A percentile compares a stretch with the other conserved stretches of the same genome.
Evolutionary conservation across 2,888 invertebrate genomes (phyloP).

Genomic region (Plebejus anna): DNA sequence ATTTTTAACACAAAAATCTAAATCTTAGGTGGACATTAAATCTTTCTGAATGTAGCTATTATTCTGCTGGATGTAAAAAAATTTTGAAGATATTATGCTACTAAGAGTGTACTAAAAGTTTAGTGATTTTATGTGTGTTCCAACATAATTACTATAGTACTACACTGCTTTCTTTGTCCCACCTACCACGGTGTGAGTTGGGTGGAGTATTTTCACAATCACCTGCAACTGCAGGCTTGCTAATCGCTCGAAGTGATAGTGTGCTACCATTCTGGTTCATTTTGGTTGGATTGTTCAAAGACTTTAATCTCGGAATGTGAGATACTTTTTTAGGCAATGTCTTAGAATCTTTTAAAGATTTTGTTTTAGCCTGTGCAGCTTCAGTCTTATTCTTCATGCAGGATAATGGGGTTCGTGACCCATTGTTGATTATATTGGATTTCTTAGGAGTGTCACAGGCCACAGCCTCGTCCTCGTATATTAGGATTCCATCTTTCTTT

Average conservation of each 20-base stretch:
- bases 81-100: neutral
- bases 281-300: slow-evolving; percentile 55
- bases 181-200: slow-evolving; percentile 68
- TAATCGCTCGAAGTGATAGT: slow-evolving; percentile 61
- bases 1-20: neutral
- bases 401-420: slow-evolving; percentile 69
- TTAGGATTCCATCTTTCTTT: slow-evolving; percentile 72
- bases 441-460: slow-evolving; percentile 59
- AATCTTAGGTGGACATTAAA: neutral
- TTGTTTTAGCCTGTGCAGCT: slow-evolving; percentile 60
- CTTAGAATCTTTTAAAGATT: slow-evolving; percentile 56
- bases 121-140: neutral
- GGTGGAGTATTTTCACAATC: slow-evolving; percentile 76
- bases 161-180: slow-evolving; percentile 75
- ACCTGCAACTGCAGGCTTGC: slow-evolving; percentile 56
- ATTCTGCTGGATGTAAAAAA: neutral
- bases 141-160: slow-evolving; percentile 50
- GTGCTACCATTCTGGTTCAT: slow-evolving; percentile 52
- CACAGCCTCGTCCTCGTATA: slow-evolving; percentile 78
- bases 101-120: neutral
- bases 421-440: slow-evolving; percentile 55
- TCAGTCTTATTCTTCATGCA: slow-evolving; percentile 75
- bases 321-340: slow-evolving; percentile 59
- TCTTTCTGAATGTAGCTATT: neutral
- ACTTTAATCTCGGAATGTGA: slow-evolving; percentile 70